Conservation (phyloP, 2,113 vertebrate genomes). For the Calyptommatus sinebrachiatus region DNA sequence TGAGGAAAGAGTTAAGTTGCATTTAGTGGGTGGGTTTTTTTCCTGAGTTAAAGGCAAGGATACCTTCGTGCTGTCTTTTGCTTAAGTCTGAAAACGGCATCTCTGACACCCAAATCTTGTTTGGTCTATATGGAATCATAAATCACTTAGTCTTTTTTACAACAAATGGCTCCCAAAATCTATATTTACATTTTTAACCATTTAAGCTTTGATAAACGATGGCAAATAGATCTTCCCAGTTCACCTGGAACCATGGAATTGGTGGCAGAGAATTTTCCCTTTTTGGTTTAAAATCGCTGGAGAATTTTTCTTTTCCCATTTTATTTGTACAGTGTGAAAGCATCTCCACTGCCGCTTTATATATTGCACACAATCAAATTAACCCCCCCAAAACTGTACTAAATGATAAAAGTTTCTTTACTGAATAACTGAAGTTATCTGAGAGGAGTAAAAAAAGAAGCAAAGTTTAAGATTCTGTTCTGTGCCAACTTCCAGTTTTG, state of each 20-base stretch:
- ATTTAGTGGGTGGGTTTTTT: background rate
- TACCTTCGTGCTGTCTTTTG: background rate
- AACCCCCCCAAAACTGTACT: background rate
- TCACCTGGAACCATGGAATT: background rate
- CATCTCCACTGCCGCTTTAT: background rate
- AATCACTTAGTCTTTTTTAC: no score
- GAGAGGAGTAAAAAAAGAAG: background rate
- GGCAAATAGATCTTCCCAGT: background rate
- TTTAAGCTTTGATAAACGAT: background rate
- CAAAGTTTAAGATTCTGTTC: background rate
- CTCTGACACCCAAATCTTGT: background rate
- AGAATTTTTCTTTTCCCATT: background rate
- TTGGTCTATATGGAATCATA: no score
- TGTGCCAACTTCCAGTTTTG: slow-evolving; percentile 34
- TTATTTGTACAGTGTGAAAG: background rate
- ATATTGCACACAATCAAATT: background rate
- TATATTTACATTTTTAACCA: no score
- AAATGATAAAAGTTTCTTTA: background rate
- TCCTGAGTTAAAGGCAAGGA: background rate
- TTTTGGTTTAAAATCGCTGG: background rate
- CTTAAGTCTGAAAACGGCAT: background rate
- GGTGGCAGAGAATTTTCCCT: background rate
- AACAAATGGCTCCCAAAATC: no score
- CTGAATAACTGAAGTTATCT: background rate
- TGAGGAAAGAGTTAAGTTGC: slow-evolving; percentile 82